Evolutionary conservation across 2,113 vertebrate species (phyloP), one percentile per base, ranked within the genome.

Genomic region (Otus sunia): DNA sequence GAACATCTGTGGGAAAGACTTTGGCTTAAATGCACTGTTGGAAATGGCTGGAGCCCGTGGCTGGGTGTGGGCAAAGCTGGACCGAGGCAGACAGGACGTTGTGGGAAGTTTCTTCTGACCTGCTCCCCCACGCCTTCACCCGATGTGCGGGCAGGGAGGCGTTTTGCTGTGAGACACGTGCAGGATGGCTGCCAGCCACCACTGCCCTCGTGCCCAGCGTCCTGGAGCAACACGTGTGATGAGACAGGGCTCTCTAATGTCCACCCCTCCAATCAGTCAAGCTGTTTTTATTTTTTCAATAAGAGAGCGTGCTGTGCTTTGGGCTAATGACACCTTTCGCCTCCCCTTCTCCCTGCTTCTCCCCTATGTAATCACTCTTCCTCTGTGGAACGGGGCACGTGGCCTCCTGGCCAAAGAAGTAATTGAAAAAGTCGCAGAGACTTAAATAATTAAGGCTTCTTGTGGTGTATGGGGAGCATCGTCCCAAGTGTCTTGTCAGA

Each of bases 391-490:
- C 13, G 3, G 39, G 71, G 77, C 23, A 2, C 15, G 3, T 58
- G 56, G 29, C 62, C 50, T 58, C 45, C 41, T 64, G 74, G 55
- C 74, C 1, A 6, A 49, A 59, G 81, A 56, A 26, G 60, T 88
- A 88, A 94, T 88, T 92, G 90, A 72, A 88, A 73, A 82, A 96
- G 56, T 79, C 39, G 1, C 8, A 37, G 92, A 64, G 81, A 64
- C 4, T 67, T 92, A 90, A 96, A 96, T 96, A 92, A 97, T 90
- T 82, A 64, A 92, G 53, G 76, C 43, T 88, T 13, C n/a, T 74
- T 56, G 90, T 67, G 73, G 85, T 50, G 64, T 7, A 5, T 3
- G 5, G 88, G 66, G 49, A 86, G 20, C 47, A 8, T 66, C 75
- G 69, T 92, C 75, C 86, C 62, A 8, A 29, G 88, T 47, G 45